Conservation (phyloP, 2,888 invertebrate species). For the Mythimna impura region DNA sequence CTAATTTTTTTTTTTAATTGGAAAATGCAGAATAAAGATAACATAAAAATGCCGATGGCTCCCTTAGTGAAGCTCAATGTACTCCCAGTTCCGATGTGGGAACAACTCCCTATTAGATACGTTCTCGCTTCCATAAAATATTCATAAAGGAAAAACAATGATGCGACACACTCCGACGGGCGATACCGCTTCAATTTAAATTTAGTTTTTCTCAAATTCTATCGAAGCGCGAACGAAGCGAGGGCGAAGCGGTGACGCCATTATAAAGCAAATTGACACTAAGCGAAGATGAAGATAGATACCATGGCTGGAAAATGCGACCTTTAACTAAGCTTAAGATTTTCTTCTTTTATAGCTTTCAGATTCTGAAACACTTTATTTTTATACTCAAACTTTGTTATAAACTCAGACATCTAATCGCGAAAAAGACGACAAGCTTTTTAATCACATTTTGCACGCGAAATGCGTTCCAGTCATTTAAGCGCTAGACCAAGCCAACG, state of each 20-base stretch:
- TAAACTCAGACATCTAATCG: background rate
- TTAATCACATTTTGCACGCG: background rate
- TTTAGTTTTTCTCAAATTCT: slow-evolving; percentile 48
- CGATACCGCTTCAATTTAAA: slow-evolving; percentile 38
- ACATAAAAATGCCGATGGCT: background rate
- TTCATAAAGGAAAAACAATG: slow-evolving; percentile 44
- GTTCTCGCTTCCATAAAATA: slow-evolving; percentile 40
- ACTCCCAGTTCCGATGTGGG: background rate
- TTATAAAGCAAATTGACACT: slow-evolving; percentile 51
- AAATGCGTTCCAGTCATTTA: slow-evolving; percentile 6
- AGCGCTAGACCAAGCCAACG: slow-evolving; percentile 3
- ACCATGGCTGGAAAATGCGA: slow-evolving; percentile 13
- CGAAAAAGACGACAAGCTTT: background rate
- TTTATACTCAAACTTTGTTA: too few relatives aligned
- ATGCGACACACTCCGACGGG: slow-evolving; percentile 23
- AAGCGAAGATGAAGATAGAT: slow-evolving; percentile 42
- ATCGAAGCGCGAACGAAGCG: slow-evolving; percentile 20
- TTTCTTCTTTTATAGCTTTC: slow-evolving; percentile 5
- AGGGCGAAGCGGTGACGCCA: slow-evolving; percentile 20
- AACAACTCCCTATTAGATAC: slow-evolving; percentile 17
- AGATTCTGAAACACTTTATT: background rate
- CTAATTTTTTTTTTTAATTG: background rate
- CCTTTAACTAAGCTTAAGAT: slow-evolving; percentile 13
- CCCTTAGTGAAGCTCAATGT: background rate
- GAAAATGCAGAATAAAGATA: background rate